Percentiles rank a stretch among this genome's conserved stretches.
Evolutionary conservation across 1,140 invertebrate genomes (phyloP).

Genomic region (Cyclargus thomasi): DNA sequence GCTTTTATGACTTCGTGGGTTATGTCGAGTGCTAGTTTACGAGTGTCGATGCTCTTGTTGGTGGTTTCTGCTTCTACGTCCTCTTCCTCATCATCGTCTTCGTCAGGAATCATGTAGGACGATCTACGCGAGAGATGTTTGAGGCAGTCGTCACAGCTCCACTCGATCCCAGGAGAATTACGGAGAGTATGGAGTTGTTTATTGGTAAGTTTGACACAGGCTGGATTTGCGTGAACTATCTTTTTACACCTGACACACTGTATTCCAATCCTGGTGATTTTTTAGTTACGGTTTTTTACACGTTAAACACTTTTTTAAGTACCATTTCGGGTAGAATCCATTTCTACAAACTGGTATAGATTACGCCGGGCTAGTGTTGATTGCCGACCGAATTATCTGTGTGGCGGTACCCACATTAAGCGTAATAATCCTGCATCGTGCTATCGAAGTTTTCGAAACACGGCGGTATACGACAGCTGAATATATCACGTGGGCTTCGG

Average conservation of each 20-base stretch:
- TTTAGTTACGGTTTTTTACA: conserved; percentile 28
- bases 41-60: conserved; percentile 12
- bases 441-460: too few species aligned
- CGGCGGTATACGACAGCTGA: too few species aligned
- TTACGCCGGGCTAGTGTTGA: too few species aligned
- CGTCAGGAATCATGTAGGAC: conserved; percentile 31
- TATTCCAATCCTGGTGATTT: conserved; percentile 28
- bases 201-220: conserved; percentile 27
- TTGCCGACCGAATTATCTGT: too few species aligned
- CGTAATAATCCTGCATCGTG: too few species aligned
- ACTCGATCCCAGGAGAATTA: conserved; percentile 32
- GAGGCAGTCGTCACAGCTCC: conserved; percentile 32
- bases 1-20: conserved; percentile 35
- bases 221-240: conserved; percentile 27
- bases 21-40: conserved; percentile 29
- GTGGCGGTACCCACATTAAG: too few species aligned
- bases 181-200: conserved; percentile 30
- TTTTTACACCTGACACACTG: conserved; percentile 27
- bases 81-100: conserved; percentile 26
- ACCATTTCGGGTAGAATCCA: conserved; percentile 22
- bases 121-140: conserved; percentile 32
- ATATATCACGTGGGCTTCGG: too few species aligned
- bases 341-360: too few species aligned
- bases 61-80: background rate
- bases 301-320: conserved; percentile 20